These are phyloP conservation scores for Phalera bucephala DNA, from an alignment of 2,888 invertebrate genomes.

Conservation along the genomic window DNA sequence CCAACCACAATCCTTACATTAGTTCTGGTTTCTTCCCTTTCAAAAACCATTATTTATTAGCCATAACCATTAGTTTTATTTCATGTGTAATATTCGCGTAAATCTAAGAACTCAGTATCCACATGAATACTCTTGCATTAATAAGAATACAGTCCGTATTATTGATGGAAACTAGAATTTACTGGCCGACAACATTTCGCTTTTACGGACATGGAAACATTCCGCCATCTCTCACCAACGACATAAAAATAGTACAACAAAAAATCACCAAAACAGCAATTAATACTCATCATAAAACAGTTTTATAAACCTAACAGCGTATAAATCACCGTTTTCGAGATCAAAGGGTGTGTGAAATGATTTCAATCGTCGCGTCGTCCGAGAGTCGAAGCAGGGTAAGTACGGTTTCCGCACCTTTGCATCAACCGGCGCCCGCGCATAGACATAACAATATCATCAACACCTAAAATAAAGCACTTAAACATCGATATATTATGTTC, in stretches of 20 bases:
- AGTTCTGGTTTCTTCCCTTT: too few species aligned
- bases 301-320: conserved; percentile 31
- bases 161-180: too few species aligned
- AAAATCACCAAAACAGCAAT: conserved; percentile 34
- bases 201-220: conserved; percentile 21
- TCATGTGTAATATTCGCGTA: too few species aligned
- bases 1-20: too few species aligned
- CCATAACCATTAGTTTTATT: too few species aligned
- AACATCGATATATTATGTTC: conserved; percentile 39
- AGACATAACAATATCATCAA: conserved; percentile 64
- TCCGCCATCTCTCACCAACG: conserved; percentile 19
- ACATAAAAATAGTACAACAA: conserved; percentile 22
- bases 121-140: too few species aligned
- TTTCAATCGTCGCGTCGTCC: conserved; percentile 35
- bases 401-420: conserved; percentile 46
- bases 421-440: conserved; percentile 43
- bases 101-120: too few species aligned
- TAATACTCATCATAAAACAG: conserved; percentile 35
- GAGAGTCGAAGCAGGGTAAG: conserved; percentile 1
- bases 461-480: conserved; percentile 71
- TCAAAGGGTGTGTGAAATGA: conserved; percentile 42
- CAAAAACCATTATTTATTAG: too few species aligned
- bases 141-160: too few species aligned
- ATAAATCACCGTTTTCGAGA: conserved; percentile 31
- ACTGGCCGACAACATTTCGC: too few species aligned